Conservation (phyloP, 2,888 invertebrate genomes). For the Agrochola lota region DNA sequence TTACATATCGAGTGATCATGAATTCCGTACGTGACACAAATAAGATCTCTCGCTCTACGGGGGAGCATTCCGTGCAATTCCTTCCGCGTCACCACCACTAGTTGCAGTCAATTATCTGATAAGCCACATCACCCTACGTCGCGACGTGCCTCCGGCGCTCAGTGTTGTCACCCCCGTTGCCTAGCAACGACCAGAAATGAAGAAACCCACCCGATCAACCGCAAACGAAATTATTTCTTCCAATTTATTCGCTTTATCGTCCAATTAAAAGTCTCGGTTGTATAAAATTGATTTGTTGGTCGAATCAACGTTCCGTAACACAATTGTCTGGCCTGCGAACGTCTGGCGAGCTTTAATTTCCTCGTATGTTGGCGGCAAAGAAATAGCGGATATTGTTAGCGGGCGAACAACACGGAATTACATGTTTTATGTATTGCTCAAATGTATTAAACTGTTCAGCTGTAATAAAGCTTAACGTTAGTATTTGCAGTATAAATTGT, state of each 20-base stretch:
- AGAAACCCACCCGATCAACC: conserved; percentile 72
- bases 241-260: conserved; percentile 72
- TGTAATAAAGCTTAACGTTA: conserved; percentile 25
- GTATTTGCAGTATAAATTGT: conserved; percentile 23
- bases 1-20: conserved; percentile 67
- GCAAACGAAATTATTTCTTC: conserved; percentile 78
- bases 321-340: conserved; percentile 78
- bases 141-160: conserved; percentile 62
- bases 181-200: conserved; percentile 69
- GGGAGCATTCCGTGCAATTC: conserved; percentile 69
- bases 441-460: conserved; percentile 29
- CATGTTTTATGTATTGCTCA: conserved; percentile 50
- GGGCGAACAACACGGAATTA: conserved; percentile 33
- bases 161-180: conserved; percentile 71
- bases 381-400: conserved; percentile 51
- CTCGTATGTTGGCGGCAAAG: conserved; percentile 51
- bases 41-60: conserved; percentile 55
- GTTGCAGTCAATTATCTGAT: conserved; percentile 87
- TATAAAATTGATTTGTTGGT: conserved; percentile 80
- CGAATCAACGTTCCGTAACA: conserved; percentile 77
- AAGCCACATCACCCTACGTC: conserved; percentile 77
- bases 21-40: conserved; percentile 70
- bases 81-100: conserved; percentile 76
- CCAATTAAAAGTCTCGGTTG: conserved; percentile 75
- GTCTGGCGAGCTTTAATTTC: conserved; percentile 74